Base-by-base conservation (phyloP, 2,888 invertebrate species). In the Sarcophaga caerulescens region DNA sequence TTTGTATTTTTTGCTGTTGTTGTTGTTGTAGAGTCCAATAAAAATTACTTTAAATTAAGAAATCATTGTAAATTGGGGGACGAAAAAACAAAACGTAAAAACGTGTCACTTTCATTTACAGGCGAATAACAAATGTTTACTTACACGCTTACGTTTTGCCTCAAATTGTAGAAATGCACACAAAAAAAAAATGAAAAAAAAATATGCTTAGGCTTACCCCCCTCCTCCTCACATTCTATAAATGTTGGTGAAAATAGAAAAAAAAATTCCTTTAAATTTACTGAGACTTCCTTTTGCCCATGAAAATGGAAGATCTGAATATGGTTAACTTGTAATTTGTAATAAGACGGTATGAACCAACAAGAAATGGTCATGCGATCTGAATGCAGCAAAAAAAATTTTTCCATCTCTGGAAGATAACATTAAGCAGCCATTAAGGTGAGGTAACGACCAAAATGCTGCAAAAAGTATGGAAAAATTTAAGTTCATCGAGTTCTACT, bases 1-100 rank as follows among this genome's bases (percentile, higher is more conserved):
- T 35, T 35, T 35, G 10, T 14, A 35, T 17, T 35, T 2, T 21
- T 5, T n/a, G 23, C 11, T 19, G n/a, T 62, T 23, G n/a, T 10
- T 66, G 8, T 21, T 69, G n/a, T 47, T 69, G 19, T 57, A 8
- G 23, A 63, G 81, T 81, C 74, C 65, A 70, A 74, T 59, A 75
- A 75, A 84, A 84, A 84, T 75, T 84, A 79, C 65, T 79, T 79
- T 75, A 75, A 75, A 84, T 84, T 84, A 84, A 84, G 84, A 84
- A 84, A 84, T 84, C 84, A 75, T 60, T 70, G 84, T 79, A 59
- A 75, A 79, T 63, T 59, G 68, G 74, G 62, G n/a, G 79, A 8
- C 2, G 8, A 2, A 35, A 35, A 35, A 79, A 75, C 69, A 62
- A 79, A 84, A 59, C 65, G 69, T 73, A 70, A 75, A 84, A 84